Evolutionary conservation across 2,113 vertebrate species (phyloP), one percentile per base, ranked within the genome.

Genomic region (Eretmochelys imbricata): DNA sequence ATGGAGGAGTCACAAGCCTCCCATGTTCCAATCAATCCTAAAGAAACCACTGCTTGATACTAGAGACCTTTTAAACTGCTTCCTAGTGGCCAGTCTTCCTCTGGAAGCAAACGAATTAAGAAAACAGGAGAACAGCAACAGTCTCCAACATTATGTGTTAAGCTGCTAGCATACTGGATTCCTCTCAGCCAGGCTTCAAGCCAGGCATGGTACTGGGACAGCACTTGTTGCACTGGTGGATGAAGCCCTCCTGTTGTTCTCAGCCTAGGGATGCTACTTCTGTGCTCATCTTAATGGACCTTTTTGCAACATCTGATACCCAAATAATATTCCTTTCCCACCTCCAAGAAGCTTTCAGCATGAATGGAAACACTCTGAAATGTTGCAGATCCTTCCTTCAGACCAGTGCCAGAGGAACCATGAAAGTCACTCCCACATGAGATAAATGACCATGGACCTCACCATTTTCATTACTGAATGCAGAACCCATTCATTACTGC

Each of bases 91-190:
- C 54, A 35, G 79, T 35, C 8, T 62, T 49, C 72, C 51, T 53
- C 53, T 89, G 53, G 89, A 96, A 89, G 62, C 29, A 88, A 80
- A 38, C 82, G 4, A 89, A 93, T 72, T 0, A 89, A 57, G 88
- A 80, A 94, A 72, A 87, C 83, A n/a, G 3, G 50, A 75, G 51
- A 80, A 83, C 11, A 16, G 42, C 42, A 78, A 78, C 42, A 29
- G 42, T 78, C 13, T 46, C 24, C 75, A 78, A 46, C 24, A 27
- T 27, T 42, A 78, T 4, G 3, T 27, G 65, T 38, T 38, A 72
- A n/a, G n/a, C 42, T 78, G 38, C 20, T 25, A 0, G 0, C n/a
- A 20, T 69, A 46, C 49, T 3, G 24, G 22, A 46, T 27, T 80
- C 50, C 29, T 90, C 78, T n/a, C 42, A 29, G 13, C 27, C 11